Evolutionary conservation across 2,113 vertebrate genomes (phyloP), one percentile per base, ranked within the genome.

Genomic region (Mirza zaza): DNA sequence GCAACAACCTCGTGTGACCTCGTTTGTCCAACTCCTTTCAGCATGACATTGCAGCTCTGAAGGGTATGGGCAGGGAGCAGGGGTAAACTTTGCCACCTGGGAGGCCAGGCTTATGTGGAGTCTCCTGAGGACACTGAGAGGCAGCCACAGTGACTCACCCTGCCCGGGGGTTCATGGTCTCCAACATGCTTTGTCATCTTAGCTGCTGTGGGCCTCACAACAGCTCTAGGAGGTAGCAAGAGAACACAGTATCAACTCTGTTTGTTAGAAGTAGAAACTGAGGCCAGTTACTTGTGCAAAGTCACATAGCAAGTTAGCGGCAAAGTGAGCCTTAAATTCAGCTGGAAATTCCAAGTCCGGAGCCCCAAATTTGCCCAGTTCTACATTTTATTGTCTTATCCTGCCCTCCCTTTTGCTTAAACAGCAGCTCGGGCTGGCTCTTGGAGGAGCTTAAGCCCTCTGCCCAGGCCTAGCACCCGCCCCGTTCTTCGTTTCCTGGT

Each of bases 401-500:
- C 7, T 48, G 32, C 45, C 42, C 0, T 10, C 20, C 34, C 20
- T 17, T 92, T 12, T 39, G 34, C 36, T 48, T 57, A 23, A 70
- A 83, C 70, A 45, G 55, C 52, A 76, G 10, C 50, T 55, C 73
- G 34, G 48, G 23, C 55, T 14, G 21, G 81, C 76, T 4, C 25
- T 36, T 32, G 57, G 42, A 23, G 80, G 48, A 25, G 11, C 29
- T 52, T 34, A 29, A 45, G 2, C 18, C 4, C 27, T 77, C 75
- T 29, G 8, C 52, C 32, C 25, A 8, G 29, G 6, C 17, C 21
- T 45, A 6, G 4, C 3, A 2, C 29, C 23, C 6, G 1, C 17
- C 42, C 29, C 11, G 0, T 42, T 57, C 48, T 42, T 52, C 14
- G 15, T 48, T 63, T 57, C 63, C 8, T 48, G 50, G 29, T 32